Evolutionary conservation across 2,113 vertebrate genomes (phyloP), one percentile per base, ranked within the genome.

Genomic region (Zosterops japonicus): DNA sequence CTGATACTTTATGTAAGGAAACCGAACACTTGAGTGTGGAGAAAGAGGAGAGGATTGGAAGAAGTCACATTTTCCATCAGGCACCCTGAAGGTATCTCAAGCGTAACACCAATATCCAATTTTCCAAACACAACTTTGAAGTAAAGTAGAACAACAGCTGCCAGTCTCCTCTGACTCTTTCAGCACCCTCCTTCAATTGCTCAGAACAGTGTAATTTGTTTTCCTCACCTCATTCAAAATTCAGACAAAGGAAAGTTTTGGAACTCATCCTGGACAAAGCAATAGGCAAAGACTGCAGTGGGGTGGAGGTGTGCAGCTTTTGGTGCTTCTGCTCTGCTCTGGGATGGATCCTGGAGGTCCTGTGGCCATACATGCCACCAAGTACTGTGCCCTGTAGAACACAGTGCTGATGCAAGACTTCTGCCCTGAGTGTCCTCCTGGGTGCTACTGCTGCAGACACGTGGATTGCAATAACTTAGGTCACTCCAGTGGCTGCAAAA

Each of bases 31-130:
- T 78, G 22, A 63, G 10, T 49, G 33, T 36, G 25, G 36, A 11
- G 57, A 68, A 77, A 75, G 35, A 70, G 83, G 28, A 91, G 41
- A 13, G 44, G 14, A 55, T 23, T 39, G 25, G n/a, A 87, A 70
- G 39, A 90, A 77, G 16, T 76, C 17, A 94, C 20, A 65, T 95
- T 95, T 96, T 91, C 93, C 87, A 41, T 76, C 81, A 88, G 63
- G 25, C 36, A 87, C 18, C 36, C 33, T 69, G 55, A 85, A 77
- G 63, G 35, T 79, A 63, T 70, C 82, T 93, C 0, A 0, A 74
- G 85, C 6, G 0, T 83, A 85, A 88, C 2, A 7, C 39, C 0
- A 0, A 69, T 63, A 70, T 63, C 67, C 84, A 88, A 74, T 88
- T 95, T 95, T 93, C 78, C 50, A 2, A 91, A 59, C 25, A 27